Base-by-base conservation (phyloP, 2,888 invertebrate species). In the Mythimna pallens region DNA sequence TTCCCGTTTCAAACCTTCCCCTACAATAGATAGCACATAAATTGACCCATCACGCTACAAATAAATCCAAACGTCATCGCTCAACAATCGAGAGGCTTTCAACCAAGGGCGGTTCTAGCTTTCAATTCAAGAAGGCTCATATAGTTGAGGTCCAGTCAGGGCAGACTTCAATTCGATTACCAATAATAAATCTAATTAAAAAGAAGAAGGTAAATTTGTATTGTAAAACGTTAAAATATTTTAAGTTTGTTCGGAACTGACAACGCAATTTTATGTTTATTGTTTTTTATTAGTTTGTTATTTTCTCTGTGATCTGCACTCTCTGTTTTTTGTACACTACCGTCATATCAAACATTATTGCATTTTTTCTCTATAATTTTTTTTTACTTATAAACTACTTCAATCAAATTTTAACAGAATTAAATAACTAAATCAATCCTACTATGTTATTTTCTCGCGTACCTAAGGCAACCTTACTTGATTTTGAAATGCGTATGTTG, bases 41-140 rank as follows among this genome's bases (percentile, higher is more conserved):
- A 84, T 76, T 80, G 70, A 78, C 80, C 83, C 83, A 87, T 83
- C 86, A 87, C 82, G 81, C 81, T 85, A 84, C 77, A 84, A 86
- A 82, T 81, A 81, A 84, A 87, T 87, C 87, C 76, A 81, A 84
- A 85, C 87, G 86, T 84, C 89, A 82, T 82, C 80, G 75, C 55
- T 66, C 72, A 84, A 86, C 84, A 81, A 86, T 85, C 84, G 77
- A 83, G 81, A 72, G 76, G 79, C 79, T 80, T 86, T 85, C 77
- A 82, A 84, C 69, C 5, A 52, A n/a, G 50, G 50, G 50, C 20
- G n/a, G 50, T 20, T 52, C 50, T 9, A 20, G 50, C 3, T 3
- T 52, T 52, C 50, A n/a, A 52, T 9, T 52, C 50, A 52, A n/a
- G 9, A 0, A 7, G 50, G 7, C 50, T n/a, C 17, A 8, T 20